These are phyloP conservation scores for Pandion haliaetus DNA, from an alignment of 2,113 vertebrate species.

Conservation along the genomic window DNA sequence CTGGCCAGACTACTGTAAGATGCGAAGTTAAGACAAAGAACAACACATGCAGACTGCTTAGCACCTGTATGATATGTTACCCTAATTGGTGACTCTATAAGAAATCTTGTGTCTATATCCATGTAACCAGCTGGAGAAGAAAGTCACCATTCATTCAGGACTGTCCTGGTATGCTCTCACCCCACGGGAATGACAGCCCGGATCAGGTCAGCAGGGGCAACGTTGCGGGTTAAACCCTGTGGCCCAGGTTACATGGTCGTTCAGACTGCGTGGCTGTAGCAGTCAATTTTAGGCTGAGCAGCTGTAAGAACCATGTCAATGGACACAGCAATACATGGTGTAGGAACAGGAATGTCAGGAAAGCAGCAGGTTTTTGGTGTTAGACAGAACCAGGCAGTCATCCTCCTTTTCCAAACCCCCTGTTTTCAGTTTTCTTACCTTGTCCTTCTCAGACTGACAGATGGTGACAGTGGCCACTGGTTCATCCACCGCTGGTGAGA, in stretches of 20 bases:
- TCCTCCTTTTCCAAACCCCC: neutral
- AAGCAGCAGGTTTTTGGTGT: neutral
- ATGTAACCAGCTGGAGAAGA: neutral
- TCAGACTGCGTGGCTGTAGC: rapidly evolving
- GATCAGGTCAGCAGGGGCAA: neutral
- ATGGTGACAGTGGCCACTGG: neutral
- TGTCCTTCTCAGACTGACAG: neutral
- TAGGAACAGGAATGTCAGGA: neutral
- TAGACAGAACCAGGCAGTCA: neutral
- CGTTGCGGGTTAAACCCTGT: neutral
- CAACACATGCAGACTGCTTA: neutral
- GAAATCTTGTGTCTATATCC: neutral
- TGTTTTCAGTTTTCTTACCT: neutral
- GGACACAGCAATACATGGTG: neutral
- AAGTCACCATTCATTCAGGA: neutral
- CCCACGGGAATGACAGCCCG: neutral
- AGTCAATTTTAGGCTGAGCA: neutral
- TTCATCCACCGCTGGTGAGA: neutral
- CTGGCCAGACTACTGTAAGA: neutral
- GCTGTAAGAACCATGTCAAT: neutral
- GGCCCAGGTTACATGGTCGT: rapidly evolving
- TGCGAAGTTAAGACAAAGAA: neutral
- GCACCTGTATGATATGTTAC: neutral
- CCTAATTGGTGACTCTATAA: neutral
- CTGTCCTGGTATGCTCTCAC: neutral